Base-by-base conservation (phyloP, 2,888 invertebrate species). In the Leucania comma region DNA sequence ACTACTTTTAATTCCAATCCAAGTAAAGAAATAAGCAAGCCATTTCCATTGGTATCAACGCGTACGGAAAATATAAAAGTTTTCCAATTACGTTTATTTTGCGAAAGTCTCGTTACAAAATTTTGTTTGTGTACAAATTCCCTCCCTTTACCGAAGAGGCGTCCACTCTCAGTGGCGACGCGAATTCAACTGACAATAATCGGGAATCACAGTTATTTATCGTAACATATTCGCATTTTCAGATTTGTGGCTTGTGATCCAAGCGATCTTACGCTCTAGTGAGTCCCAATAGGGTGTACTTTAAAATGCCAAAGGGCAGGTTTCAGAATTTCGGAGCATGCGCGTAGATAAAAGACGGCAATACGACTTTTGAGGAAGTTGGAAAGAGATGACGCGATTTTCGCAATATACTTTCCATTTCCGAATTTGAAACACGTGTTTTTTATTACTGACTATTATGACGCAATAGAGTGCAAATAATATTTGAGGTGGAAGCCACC, bases 121-220 rank as follows among this genome's bases (percentile, higher is more conserved):
- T 57, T 20, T 67, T 72, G 26, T 63, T 17, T 56, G 4, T 51
- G 58, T 72, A 14, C n/a, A 58, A 65, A 62, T 66, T 74, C 20
- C 62, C 66, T 66, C 53, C 14, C 32, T 51, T 53, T n/a, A 48
- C 56, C 38, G 32, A 62, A 73, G 58, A 68, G 38, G 68, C 88
- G 89, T 86, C 87, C 75, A 81, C 57, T 69, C 83, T 64, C 73
- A 24, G 63, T 72, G 73, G 75, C 74, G 82, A 77, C 84, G 83
- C 83, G 81, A 81, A 82, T 77, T 82, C 84, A 85, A 93, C 93
- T 93, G 90, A 90, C 89, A 88, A 87, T 84, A 88, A 86, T 84
- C 82, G 81, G 83, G 84, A 88, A 85, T 89, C 86, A 82, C 83
- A 69, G 78, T 78, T 83, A 81, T 78, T 84, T 79, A 75, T 77